Conservation (phyloP, 2,888 invertebrate genomes). For the Thalpophila matura region DNA sequence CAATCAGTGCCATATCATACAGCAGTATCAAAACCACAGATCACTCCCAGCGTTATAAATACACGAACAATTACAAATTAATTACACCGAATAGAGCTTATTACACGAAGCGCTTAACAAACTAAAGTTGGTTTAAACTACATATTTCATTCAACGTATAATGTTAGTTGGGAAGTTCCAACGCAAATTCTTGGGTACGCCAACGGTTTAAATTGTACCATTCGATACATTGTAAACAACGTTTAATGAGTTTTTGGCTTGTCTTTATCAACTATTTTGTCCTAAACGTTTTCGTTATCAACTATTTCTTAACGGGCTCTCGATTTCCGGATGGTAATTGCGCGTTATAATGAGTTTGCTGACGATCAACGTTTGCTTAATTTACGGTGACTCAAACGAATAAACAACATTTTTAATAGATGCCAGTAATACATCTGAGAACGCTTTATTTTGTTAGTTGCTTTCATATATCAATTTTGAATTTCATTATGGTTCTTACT, state of each 20-base stretch:
- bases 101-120: slow-evolving; percentile 70
- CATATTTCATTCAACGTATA: slow-evolving; percentile 73
- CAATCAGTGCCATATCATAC: slow-evolving; percentile 35
- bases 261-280: slow-evolving; percentile 44
- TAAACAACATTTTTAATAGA: slow-evolving; percentile 44
- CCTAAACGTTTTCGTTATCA: slow-evolving; percentile 44
- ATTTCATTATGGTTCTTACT: background rate
- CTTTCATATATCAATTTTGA: background rate
- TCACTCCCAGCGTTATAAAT: slow-evolving; percentile 38
- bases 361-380: slow-evolving; percentile 40
- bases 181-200: slow-evolving; percentile 69
- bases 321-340: slow-evolving; percentile 23
- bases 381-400: slow-evolving; percentile 25
- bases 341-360: slow-evolving; percentile 37
- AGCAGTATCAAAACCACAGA: slow-evolving; percentile 45
- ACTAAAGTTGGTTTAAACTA: slow-evolving; percentile 72
- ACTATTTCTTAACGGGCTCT: slow-evolving; percentile 26
- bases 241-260: slow-evolving; percentile 63
- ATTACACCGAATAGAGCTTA: slow-evolving; percentile 69
- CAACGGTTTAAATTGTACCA: slow-evolving; percentile 66
- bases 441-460: slow-evolving; percentile 5
- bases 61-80: slow-evolving; percentile 59
- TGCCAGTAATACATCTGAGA: slow-evolving; percentile 4
- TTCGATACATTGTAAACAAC: slow-evolving; percentile 66
- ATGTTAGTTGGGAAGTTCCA: slow-evolving; percentile 71